phyloP scores from a whole-genome alignment of 2,888 invertebrate genomes.

The Julus scandinavius region DNA sequence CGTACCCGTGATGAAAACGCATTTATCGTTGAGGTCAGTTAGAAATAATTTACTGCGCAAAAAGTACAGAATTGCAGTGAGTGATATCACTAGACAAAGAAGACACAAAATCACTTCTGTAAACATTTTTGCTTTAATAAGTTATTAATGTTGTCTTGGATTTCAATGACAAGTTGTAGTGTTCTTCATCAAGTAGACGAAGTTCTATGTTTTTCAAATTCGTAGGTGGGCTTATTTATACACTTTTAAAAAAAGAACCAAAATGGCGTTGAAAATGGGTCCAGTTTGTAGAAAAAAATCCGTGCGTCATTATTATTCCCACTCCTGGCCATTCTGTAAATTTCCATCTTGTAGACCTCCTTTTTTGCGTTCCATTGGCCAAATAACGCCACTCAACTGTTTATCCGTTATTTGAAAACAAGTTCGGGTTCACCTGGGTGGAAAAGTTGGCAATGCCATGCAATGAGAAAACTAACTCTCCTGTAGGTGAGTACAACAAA shows the following conservation, averaged over 20 bases:
- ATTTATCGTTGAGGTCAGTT: not conserved
- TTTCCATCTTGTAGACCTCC: not conserved
- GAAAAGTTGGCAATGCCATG: no score
- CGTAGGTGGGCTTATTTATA: not conserved
- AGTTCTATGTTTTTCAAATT: not conserved
- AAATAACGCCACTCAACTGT: no score
- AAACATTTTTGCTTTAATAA: not conserved
- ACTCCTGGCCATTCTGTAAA: not conserved
- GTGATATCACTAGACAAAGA: not conserved
- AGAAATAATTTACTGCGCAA: not conserved
- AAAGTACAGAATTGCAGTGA: not conserved
- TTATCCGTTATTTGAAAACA: no score
- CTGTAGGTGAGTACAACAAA: no score
- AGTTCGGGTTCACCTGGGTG: no score
- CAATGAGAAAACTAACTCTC: no score
- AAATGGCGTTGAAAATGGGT: no score
- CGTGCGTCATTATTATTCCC: not conserved
- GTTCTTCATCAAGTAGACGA: no score
- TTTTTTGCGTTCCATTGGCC: not conserved
- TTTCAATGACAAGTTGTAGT: no score
- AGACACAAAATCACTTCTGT: not conserved
- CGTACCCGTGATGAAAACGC: conserved; percentile 48
- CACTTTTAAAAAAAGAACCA: not conserved
- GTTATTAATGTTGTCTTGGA: no score
- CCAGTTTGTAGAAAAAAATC: not conserved